Percentiles rank a stretch among this genome's conserved stretches.
Conservation (phyloP, 2,888 invertebrate species). For the Leptura quadrifasciata region DNA sequence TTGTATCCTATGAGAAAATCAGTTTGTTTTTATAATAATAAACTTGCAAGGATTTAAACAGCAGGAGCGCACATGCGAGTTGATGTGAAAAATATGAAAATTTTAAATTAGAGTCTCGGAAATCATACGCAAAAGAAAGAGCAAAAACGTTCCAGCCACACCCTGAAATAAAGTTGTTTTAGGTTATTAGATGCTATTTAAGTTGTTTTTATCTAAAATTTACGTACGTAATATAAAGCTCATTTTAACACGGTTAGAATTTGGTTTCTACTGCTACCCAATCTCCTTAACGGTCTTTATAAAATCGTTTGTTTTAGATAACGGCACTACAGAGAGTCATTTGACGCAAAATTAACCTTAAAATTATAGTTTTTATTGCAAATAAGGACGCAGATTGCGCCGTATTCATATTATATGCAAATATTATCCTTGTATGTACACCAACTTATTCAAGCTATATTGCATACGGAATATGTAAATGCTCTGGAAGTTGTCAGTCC, state of each 20-base stretch:
- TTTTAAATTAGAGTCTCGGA: neutral
- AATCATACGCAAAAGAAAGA: neutral
- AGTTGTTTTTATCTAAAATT: conserved; percentile 24
- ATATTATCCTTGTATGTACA: conserved; percentile 15
- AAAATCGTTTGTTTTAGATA: conserved; percentile 35
- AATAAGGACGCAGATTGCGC: conserved; percentile 33
- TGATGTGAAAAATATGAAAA: neutral
- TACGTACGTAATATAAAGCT: conserved; percentile 31
- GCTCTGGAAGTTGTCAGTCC: neutral
- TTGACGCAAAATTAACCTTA: conserved; percentile 39
- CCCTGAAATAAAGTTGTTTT: conserved; percentile 11
- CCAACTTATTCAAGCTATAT: neutral
- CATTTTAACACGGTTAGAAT: conserved; percentile 23
- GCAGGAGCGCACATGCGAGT: neutral
- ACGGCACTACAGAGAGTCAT: conserved; percentile 36
- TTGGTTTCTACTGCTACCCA: conserved; percentile 33
- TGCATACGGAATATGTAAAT: neutral
- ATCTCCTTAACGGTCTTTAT: conserved; percentile 40
- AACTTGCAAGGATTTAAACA: neutral
- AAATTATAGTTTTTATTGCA: conserved; percentile 40
- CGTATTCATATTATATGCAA: conserved; percentile 34
- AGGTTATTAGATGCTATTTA: conserved; percentile 15
- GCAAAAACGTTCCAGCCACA: neutral
- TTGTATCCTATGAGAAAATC: neutral
- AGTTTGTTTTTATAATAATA: no score